Evolutionary conservation across 2,888 invertebrate genomes (phyloP), one percentile per base, ranked within the genome.

Genomic region (Phymatocera aterrima): DNA sequence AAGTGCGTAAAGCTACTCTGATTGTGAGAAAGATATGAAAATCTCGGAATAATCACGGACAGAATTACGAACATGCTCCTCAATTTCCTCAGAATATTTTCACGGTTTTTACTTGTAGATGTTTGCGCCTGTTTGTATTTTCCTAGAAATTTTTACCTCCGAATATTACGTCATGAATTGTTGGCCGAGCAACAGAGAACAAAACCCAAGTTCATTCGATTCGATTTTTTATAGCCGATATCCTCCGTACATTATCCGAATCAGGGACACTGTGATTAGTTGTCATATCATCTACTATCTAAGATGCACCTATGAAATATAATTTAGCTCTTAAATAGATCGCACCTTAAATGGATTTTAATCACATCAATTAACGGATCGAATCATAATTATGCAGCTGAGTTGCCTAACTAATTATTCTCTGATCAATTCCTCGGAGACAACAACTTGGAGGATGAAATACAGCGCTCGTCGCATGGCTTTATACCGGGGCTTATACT

Each of bases 151-250:
- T n/a, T n/a, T n/a, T n/a, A n/a, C n/a, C n/a, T n/a, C n/a, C n/a
- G n/a, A n/a, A 12, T 54, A 46, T 68, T 68, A 68, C 28, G 24
- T 68, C 68, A 68, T 18, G 18, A 10, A 34, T 28, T 28, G 24
- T 46, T 68, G 68, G 68, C 46, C 40, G 28, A 68, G 68, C 28
- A 46, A 68, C 68, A 68, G 68, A 68, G 43, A 68, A 24, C 68
- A 43, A 46, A 46, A 68, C 68, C 68, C 28, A 68, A 46, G n/a
- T n/a, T n/a, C n/a, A n/a, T 68, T 68, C 15, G 24, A 46, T 72
- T 18, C 18, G 21, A 21, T 51, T 72, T 51, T 72, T 72, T 72
- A 54, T 72, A 72, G 34, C 51, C 72, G 34, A 8, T 2, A 72
- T 31, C 31, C 28, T 43, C 46, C 3, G 46, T 46, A 24, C 43